Percentiles rank a stretch among this genome's conserved stretches.
phyloP scores from a whole-genome alignment of 2,113 vertebrate species.

The Syngnathus scovelli region DNA sequence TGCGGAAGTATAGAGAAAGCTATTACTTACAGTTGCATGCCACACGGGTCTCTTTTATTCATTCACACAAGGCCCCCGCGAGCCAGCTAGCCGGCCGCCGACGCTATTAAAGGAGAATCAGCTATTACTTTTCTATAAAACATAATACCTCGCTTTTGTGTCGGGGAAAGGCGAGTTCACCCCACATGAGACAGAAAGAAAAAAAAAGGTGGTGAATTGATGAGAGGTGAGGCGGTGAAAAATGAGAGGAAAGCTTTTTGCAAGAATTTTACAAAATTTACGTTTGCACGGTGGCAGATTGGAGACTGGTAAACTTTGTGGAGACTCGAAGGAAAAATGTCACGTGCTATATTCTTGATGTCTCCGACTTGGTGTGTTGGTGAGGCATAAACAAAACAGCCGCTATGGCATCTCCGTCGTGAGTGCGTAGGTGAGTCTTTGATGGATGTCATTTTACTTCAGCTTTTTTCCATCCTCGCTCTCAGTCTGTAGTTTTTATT shows the following conservation, averaged over 20 bases:
- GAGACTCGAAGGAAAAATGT: neutral
- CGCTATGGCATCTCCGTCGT: neutral
- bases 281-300: slow-evolving; percentile 51
- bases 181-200: neutral
- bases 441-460: slow-evolving; percentile 27
- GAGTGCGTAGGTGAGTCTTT: slow-evolving; percentile 4
- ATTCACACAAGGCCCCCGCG: slow-evolving; percentile 5
- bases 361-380: slow-evolving; percentile 8
- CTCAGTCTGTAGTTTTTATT: neutral
- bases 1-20: slow-evolving; percentile 51
- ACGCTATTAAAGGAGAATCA: slow-evolving; percentile 24
- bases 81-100: slow-evolving; percentile 11
- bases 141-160: slow-evolving; percentile 37
- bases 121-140: slow-evolving; percentile 32
- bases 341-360: too few species aligned
- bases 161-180: slow-evolving; percentile 9
- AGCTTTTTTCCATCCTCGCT: slow-evolving; percentile 2
- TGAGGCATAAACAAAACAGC: neutral
- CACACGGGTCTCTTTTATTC: slow-evolving; percentile 38
- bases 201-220: neutral
- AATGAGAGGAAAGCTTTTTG: slow-evolving; percentile 51
- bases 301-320: slow-evolving; percentile 52
- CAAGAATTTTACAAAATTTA: slow-evolving; percentile 61
- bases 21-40: slow-evolving; percentile 62
- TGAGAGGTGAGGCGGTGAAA: slow-evolving; percentile 7